Evolutionary conservation across 1,140 invertebrate genomes (phyloP).

Genomic region (Callitettix versicolor): DNA sequence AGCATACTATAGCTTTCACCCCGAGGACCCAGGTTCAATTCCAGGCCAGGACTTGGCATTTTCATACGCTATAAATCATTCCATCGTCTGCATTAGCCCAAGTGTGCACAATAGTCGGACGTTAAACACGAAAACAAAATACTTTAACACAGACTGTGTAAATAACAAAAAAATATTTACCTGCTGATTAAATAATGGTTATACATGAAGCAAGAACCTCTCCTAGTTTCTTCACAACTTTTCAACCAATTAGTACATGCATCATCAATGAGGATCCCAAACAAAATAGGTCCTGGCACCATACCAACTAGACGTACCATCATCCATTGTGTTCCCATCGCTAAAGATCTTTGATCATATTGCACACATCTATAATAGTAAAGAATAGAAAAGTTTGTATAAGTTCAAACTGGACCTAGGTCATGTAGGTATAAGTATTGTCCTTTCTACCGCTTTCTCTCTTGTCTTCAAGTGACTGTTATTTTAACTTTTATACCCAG

Average conservation of each 20-base stretch:
- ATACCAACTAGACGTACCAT: constrained; percentile 68
- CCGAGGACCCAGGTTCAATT: too few relatives aligned
- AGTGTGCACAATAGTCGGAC: too few relatives aligned
- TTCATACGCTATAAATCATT: too few relatives aligned
- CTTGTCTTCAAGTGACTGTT: too few relatives aligned
- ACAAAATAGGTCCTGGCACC: constrained; percentile 75
- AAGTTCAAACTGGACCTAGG: neutral
- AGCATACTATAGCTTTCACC: neutral
- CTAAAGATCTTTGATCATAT: constrained; percentile 73
- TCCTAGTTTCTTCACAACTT: constrained; percentile 37
- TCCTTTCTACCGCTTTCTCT: neutral
- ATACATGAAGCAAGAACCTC: constrained; percentile 56
- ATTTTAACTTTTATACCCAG: too few relatives aligned
- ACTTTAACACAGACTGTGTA: neutral
- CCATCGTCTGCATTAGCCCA: too few relatives aligned
- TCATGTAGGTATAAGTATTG: neutral
- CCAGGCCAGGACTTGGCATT: too few relatives aligned
- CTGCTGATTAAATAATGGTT: constrained; percentile 59
- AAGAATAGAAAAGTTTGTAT: neutral
- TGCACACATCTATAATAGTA: constrained; percentile 63
- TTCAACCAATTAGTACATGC: constrained; percentile 69
- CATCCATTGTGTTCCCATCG: constrained; percentile 79
- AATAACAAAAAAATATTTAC: constrained; percentile 29
- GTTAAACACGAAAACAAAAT: neutral
- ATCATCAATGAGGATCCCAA: constrained; percentile 72